A percentile compares a stretch with the other conserved stretches of the same genome.
Evolutionary conservation across 2,113 vertebrate species (phyloP).

Genomic region (Corynorhinus townsendii): DNA sequence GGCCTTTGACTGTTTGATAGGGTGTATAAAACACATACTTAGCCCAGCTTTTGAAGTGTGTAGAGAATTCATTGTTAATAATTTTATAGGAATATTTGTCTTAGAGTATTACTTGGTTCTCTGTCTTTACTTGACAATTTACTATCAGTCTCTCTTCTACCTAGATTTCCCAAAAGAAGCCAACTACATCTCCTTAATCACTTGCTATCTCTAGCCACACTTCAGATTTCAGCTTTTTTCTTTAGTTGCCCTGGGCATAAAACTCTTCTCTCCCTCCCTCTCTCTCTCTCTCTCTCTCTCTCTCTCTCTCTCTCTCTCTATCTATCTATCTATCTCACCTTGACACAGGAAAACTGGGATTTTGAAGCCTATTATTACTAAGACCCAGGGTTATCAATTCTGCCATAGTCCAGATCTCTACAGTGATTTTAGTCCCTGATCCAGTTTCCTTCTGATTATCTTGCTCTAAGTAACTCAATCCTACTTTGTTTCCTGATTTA

Average conservation of each 20-base stretch:
- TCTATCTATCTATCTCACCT: too few species aligned
- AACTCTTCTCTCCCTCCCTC: neutral
- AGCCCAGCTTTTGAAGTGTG: neutral
- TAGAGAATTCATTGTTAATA: neutral
- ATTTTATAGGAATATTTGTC: neutral
- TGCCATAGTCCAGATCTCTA: neutral
- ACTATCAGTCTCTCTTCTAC: neutral
- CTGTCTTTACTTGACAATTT: neutral
- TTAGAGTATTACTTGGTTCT: neutral
- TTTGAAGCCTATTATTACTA: neutral
- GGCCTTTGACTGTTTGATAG: neutral
- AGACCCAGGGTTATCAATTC: neutral
- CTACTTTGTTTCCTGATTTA: neutral
- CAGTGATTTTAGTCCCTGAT: neutral
- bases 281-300: neutral
- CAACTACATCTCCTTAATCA: neutral
- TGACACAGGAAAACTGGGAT: neutral
- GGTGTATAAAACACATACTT: neutral
- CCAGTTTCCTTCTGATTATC: neutral
- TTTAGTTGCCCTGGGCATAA: neutral
- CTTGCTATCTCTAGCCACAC: constrained; percentile 13
- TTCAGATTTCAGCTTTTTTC: neutral
- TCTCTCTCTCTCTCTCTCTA: neutral
- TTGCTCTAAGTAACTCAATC: neutral
- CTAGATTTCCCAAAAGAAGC: neutral